Evolutionary conservation across 2,888 invertebrate species (phyloP), one percentile per base, ranked within the genome.

Genomic region (Hypomecis punctinalis): DNA sequence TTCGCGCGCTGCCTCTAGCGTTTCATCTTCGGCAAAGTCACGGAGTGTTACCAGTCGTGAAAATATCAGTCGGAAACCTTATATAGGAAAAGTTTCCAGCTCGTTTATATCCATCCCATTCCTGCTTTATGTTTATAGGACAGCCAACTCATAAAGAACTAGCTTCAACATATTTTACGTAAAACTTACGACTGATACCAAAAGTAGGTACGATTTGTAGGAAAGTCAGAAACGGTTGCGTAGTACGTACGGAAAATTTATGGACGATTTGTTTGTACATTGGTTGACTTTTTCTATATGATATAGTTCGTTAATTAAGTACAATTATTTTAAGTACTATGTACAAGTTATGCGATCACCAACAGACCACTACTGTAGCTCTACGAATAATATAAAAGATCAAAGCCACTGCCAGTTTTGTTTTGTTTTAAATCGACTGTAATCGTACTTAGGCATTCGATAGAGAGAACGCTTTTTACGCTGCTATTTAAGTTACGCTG

Each of bases 131-230:
- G 65, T 65, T 65, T 65, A 65, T 65, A 61, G 57, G 61, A 56
- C 57, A 65, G 61, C 48, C 57, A 65, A 68, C 64, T 65, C 68
- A 63, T 67, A 68, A 67, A 68, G 59, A 68, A 63, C 66, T 67
- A 61, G 48, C 65, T 63, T 65, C 65, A 65, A 61, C 63, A 67
- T 69, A 69, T 67, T 68, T 71, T 60, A 69, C 69, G 66, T 11
- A 57, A 45, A 66, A 68, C 59, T 68, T 67, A 66, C 59, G 68
- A 58, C 63, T 66, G 46, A 7, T 59, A 62, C 61, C 48, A 58
- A 55, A 63, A 59, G 13, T 48, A 47, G 8, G 53, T 48, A 62
- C 63, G 59, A 69, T 71, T 67, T 71, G 66, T 53, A 63, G 64
- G 60, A 37, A 67, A 52, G 35, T 59, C 13, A 52, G 47, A 35